A percentile compares a stretch with the other conserved stretches of the same genome.
These are phyloP conservation scores for Rhopalosiphum nymphaeae DNA, from an alignment of 2,888 invertebrate genomes.

Conservation along the genomic window DNA sequence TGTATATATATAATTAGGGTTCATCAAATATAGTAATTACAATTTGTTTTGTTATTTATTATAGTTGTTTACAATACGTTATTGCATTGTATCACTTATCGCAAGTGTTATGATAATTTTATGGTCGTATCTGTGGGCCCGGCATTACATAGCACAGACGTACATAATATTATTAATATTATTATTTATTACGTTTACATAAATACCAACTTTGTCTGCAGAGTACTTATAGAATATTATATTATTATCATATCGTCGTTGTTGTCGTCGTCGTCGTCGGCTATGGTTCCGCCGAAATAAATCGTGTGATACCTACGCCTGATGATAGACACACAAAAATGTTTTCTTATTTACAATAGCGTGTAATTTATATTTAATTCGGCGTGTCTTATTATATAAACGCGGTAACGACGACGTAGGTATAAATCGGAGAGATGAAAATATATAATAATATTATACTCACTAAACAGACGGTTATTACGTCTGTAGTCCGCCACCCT, in stretches of 20 bases:
- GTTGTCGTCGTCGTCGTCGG: neutral
- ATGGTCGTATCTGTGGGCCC: neutral
- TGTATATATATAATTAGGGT: neutral
- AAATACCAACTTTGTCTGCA: neutral
- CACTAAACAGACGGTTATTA: conserved; percentile 57
- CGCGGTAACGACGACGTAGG: conserved; percentile 46
- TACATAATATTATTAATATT: neutral
- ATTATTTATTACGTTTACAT: neutral
- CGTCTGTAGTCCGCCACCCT: conserved; percentile 46
- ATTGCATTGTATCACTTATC: neutral
- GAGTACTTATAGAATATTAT: neutral
- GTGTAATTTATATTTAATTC: conserved; percentile 55
- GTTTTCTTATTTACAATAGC: conserved; percentile 29
- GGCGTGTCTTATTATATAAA: conserved; percentile 30
- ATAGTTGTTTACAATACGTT: neutral
- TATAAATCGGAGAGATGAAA: conserved; percentile 16
- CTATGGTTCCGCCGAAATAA: neutral
- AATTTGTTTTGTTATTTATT: conserved; percentile 26
- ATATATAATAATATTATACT: neutral
- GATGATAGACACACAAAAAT: neutral
- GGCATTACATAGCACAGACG: neutral
- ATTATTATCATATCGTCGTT: neutral
- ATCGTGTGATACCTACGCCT: neutral
- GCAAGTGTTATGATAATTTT: conserved; percentile 7
- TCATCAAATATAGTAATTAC: neutral